A percentile compares a stretch with the other conserved stretches of the same genome.
These are phyloP conservation scores for Alauda arvensis DNA, from an alignment of 2,797 vertebrate species.

Conservation along the genomic window DNA sequence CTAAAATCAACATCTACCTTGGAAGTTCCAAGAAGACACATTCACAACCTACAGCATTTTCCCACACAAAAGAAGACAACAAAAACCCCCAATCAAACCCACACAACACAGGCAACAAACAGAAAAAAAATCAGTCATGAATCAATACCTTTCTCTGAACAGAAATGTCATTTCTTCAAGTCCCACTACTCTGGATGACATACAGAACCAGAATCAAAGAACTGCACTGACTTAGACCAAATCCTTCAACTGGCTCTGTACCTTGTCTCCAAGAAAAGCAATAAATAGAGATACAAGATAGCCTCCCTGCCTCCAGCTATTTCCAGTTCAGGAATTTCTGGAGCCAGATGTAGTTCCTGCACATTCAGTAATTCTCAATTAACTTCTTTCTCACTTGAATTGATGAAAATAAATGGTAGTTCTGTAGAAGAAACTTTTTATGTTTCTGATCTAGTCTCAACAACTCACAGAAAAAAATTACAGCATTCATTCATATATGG, in stretches of 20 bases:
- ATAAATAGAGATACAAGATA: neutral
- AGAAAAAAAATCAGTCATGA: neutral
- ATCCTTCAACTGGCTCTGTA: neutral
- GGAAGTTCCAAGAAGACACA: neutral
- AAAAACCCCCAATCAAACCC: neutral
- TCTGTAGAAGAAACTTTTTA: neutral
- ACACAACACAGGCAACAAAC: fast-evolving
- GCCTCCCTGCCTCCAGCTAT: neutral
- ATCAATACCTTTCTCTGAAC: neutral
- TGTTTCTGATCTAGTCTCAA: neutral
- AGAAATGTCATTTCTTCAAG: neutral
- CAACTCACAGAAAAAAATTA: neutral
- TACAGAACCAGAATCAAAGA: neutral
- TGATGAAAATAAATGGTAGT: neutral
- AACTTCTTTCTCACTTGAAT: neutral
- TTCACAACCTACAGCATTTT: neutral
- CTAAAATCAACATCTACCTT: neutral
- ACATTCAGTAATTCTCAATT: neutral
- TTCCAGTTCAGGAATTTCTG: neutral
- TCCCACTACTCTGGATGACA: neutral
- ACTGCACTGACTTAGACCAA: neutral
- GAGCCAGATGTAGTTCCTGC: neutral
- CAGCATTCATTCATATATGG: neutral
- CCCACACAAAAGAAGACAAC: neutral
- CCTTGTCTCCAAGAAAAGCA: neutral